Conservation (phyloP, 2,113 vertebrate genomes). For the Anarhynchus alexandrinus region DNA sequence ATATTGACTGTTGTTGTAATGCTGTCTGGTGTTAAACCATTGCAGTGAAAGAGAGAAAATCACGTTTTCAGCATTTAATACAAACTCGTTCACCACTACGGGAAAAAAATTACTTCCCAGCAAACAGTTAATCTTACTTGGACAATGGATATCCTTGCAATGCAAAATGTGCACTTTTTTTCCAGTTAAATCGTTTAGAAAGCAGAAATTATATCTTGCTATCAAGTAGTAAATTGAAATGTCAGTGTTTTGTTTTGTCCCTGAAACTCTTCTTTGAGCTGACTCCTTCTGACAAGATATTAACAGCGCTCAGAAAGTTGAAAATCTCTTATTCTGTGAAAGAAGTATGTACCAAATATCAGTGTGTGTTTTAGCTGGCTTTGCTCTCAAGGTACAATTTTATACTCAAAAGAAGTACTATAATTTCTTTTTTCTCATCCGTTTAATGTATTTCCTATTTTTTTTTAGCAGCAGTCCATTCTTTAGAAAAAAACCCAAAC, state of each 20-base stretch:
- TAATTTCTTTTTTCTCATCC: neutral
- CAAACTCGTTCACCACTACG: neutral
- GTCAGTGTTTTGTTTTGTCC: constrained; percentile 7
- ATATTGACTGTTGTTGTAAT: neutral
- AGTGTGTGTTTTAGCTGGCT: neutral
- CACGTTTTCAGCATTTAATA: neutral
- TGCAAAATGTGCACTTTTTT: neutral
- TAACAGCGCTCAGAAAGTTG: constrained; percentile 12
- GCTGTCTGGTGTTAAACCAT: neutral
- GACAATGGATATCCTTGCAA: neutral
- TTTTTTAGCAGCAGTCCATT: neutral
- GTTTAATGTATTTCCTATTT: neutral
- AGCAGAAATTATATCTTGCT: constrained; percentile 16
- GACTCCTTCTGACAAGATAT: constrained; percentile 34
- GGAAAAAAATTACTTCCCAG: neutral
- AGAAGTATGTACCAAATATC: neutral
- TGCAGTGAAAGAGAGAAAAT: neutral
- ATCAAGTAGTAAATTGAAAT: constrained; percentile 33
- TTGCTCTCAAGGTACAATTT: neutral
- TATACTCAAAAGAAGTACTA: neutral
- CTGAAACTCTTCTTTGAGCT: constrained; percentile 19
- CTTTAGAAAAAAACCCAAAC: neutral
- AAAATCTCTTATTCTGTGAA: constrained; percentile 9
- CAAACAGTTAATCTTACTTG: neutral
- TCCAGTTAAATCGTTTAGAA: constrained; percentile 28